phyloP scores from a whole-genome alignment of 2,888 invertebrate species.

The Orthosia gracilis region DNA sequence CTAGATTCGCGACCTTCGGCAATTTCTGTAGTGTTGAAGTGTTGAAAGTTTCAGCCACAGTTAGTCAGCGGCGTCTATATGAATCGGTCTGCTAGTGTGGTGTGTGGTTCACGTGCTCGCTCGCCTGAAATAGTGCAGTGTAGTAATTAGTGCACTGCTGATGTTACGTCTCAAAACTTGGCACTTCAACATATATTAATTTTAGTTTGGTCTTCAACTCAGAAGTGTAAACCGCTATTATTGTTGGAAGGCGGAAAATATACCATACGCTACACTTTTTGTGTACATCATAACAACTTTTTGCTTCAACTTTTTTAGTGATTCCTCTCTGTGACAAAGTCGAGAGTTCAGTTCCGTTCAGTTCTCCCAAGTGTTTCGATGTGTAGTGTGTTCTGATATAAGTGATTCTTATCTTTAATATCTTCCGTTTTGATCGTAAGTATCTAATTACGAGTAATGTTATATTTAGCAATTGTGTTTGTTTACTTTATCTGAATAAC shows the following conservation, averaged over 20 bases:
- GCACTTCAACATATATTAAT: conserved; percentile 74
- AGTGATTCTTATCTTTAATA: neutral
- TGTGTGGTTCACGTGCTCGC: conserved; percentile 81
- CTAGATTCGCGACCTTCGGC: conserved; percentile 79
- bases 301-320: conserved; percentile 64
- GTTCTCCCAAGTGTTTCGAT: conserved; percentile 32
- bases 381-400: conserved; percentile 34
- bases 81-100: conserved; percentile 85
- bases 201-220: conserved; percentile 65
- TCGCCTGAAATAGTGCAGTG: conserved; percentile 85
- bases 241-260: conserved; percentile 58
- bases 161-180: conserved; percentile 76
- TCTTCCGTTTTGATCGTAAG: conserved; percentile 50
- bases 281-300: conserved; percentile 42
- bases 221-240: conserved; percentile 39
- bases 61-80: conserved; percentile 76
- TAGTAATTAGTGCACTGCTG: conserved; percentile 78
- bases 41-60: conserved; percentile 82
- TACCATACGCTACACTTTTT: conserved; percentile 35
- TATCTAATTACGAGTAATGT: conserved; percentile 15
- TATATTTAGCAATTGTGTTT: conserved; percentile 14
- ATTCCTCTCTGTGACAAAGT: conserved; percentile 40
- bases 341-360: conserved; percentile 37
- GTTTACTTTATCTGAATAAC: conserved; percentile 28
- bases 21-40: conserved; percentile 84